Base-by-base conservation (phyloP, 2,113 vertebrate genomes). In the Myotis davidii region DNA sequence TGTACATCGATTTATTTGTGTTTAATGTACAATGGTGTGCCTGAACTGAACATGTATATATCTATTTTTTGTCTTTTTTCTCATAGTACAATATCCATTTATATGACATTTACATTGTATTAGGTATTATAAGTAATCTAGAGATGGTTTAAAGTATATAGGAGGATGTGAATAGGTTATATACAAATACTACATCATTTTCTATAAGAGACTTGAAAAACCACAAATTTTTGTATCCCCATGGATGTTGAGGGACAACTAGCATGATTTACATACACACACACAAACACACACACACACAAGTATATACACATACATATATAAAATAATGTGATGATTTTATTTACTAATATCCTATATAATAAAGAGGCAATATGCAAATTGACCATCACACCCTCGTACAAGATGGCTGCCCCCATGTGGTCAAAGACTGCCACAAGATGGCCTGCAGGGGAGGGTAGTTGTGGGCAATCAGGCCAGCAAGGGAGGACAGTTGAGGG, bases 361-460 rank as follows among this genome's bases (percentile, higher is more conserved):
- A 45, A 45, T 45, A 45, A 45, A 2, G 45, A 45, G 45, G 45
- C 10, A 45, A 45, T 45, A 11, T 11, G 1, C 45, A 45, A 45
- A 45, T 45, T 45, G 45, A 45, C 1, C 2, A 2, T 45, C 45
- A 45, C 2, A 11, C 45, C 1, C 1, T 45, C 9, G 2, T 2
- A 45, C 45, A 45, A 45, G 45, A 45, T 45, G 45, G 45, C 10
- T 45, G 9, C 45, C 45, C 45, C 45, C 45, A 45, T 45, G 45
- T 45, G 10, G 45, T 45, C 45, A 45, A 45, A 45, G 10, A 45
- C 45, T 11, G 10, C 45, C 10, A 45, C 45, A 45, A 45, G 45
- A 45, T 45, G 45, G 45, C 45, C 45, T 9, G 45, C 9, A 45
- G 45, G 45, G 9, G 45, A 45, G 45, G 45, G 45, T 45, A 45